Base-by-base conservation (phyloP, 1,140 invertebrate species). In the Dermatophagoides farinae region DNA sequence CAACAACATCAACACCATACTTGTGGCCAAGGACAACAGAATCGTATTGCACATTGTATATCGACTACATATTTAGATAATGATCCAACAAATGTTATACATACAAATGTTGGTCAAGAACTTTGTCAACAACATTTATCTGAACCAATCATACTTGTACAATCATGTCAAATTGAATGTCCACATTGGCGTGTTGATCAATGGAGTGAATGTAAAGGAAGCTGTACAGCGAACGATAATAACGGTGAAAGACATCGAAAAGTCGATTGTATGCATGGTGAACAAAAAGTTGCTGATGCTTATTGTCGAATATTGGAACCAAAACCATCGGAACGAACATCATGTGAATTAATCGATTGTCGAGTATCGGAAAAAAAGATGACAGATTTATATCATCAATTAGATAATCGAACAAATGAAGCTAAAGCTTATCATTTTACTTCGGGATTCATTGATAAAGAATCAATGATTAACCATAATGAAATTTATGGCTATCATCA, bases 201-300 rank as follows among this genome's bases (percentile, higher is more conserved):
- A 5, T 64, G 62, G 62, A 61, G 52, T 61, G 59, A 64, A 62
- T 66, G 64, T 49, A 63, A 61, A 5, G 47, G 31, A 4, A 61
- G 40, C 14, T 66, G 65, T 65, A 61, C 31, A 2, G 8, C 31
- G 2, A 31, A 31, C 31, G 8, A 31, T 31, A 31, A 62, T 14
- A 46, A 16, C 22, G 65, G 64, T 16, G 37, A 53, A 12, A 55
- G 12, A 10, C 18, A 49, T 12, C 62, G 65, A 46, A 20, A 25
- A 20, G 53, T 62, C 5, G 16, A n/a, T 12, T 66, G 58, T 55
- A 20, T n/a, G 20, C 57, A 31, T n/a, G 57, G 47, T 6, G 43
- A 57, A 0, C 14, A 49, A 53, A 6, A 50, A 31, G 39, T 60
- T n/a, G 1, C 50, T 11, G 64, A 66, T 39, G 43, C 49, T 37